Evolutionary conservation across 2,888 invertebrate species (phyloP), one percentile per base, ranked within the genome.

Genomic region (Eupithecia vulgata): DNA sequence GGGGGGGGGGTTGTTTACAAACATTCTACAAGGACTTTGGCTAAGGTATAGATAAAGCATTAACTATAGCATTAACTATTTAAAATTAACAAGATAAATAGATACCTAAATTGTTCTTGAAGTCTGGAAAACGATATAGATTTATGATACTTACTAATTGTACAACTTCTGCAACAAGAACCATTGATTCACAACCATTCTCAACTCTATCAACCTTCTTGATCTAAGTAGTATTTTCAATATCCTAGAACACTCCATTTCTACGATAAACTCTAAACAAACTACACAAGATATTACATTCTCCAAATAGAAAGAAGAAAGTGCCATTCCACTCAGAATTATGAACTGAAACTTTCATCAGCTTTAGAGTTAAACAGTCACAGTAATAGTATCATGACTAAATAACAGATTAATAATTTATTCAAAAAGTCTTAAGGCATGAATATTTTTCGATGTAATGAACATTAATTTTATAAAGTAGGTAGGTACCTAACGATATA

Each of bases 181-280:
- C 85, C 83, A 85, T 83, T 84, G 86, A 86, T 84, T 85, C 91
- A 91, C 91, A 91, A 91, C 91, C 91, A 85, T 90, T 86, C 89
- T 86, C 87, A 82, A 85, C 81, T 82, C 84, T 87, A 86, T 83
- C 83, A 83, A 85, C 81, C 83, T 67, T 75, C 75, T 78, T 76
- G 77, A 77, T 75, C 75, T 78, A 74, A 76, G 64, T 67, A 72
- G 68, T 71, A 74, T 72, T 75, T 72, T 48, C 65, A 70, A 72
- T 77, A 79, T 77, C 74, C 77, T 79, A 79, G 65, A 73, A 76
- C 80, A 82, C 79, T 73, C 76, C 42, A 48, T 75, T 78, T 76
- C 73, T 77, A 76, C 74, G 75, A 76, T 74, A 79, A 78, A 73
- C 73, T 79, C 75, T 81, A 81, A 80, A 76, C 79, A 81, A 76